Conservation (phyloP, 2,113 vertebrate genomes). For the Jaculus jaculus region DNA sequence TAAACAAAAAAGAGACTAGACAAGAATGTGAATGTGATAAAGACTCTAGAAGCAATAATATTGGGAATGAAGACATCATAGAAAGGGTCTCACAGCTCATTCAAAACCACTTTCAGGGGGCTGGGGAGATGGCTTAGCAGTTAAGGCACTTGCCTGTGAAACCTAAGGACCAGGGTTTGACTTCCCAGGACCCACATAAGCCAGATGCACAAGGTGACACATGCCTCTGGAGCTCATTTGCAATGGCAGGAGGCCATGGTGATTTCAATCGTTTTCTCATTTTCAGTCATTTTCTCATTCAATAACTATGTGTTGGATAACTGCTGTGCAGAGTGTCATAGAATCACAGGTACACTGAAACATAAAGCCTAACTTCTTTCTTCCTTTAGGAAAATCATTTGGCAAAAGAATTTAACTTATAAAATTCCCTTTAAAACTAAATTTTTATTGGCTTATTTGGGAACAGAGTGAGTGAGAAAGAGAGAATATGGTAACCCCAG, state of each 20-base stretch:
- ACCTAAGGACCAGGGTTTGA: too few relatives aligned
- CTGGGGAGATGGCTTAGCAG: too few relatives aligned
- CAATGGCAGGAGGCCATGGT: too few relatives aligned
- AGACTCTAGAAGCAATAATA: background rate
- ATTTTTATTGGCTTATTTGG: too few relatives aligned
- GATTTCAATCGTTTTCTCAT: too few relatives aligned
- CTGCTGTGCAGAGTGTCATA: background rate
- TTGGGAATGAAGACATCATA: background rate
- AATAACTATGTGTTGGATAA: background rate
- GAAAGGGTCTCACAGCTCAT: background rate
- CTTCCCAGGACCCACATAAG: too few relatives aligned
- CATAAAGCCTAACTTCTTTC: background rate
- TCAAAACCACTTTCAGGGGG: background rate
- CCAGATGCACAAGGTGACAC: too few relatives aligned
- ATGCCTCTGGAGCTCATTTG: too few relatives aligned
- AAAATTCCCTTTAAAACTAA: background rate
- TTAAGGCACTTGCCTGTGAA: too few relatives aligned
- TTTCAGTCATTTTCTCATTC: background rate
- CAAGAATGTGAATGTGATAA: background rate
- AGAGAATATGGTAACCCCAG: too few relatives aligned
- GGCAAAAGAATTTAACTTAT: background rate
- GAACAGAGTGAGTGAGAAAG: background rate
- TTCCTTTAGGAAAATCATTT: background rate
- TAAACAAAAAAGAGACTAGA: background rate
- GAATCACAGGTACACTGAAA: background rate